A percentile compares a stretch with the other conserved stretches of the same genome.
Conservation (phyloP, 2,797 vertebrate genomes). For the Phrynocephalus vlangalii region DNA sequence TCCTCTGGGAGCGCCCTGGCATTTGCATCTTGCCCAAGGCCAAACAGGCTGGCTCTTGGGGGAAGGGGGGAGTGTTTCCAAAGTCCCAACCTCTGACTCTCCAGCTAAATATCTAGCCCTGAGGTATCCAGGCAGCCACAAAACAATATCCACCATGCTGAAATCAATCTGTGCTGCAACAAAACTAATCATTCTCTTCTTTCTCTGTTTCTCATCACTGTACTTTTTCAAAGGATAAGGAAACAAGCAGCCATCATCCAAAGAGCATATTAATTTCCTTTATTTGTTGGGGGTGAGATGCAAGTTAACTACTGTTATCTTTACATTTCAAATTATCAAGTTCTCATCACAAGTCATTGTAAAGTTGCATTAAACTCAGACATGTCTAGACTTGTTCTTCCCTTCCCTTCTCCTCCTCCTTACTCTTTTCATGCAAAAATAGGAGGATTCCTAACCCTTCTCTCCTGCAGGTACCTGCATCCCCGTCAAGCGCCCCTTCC, state of each 20-base stretch:
- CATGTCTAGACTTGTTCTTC: slow-evolving; percentile 29
- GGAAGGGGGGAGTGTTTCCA: too few relatives aligned
- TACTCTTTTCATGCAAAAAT: not conserved
- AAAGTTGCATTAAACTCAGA: not conserved
- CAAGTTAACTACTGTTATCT: not conserved
- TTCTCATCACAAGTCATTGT: not conserved
- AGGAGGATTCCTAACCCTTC: not conserved
- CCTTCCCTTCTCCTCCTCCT: too few relatives aligned
- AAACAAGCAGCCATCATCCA: not conserved
- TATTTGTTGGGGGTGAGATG: not conserved
- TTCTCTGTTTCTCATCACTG: too few relatives aligned
- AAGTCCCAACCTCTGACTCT: too few relatives aligned
- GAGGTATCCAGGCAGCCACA: too few relatives aligned
- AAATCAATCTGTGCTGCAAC: not conserved
- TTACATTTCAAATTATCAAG: too few relatives aligned
- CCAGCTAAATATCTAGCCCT: too few relatives aligned
- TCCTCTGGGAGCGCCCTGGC: too few relatives aligned
- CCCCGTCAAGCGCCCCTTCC: not conserved
- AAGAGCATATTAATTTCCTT: not conserved
- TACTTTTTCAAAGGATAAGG: not conserved
- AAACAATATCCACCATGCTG: too few relatives aligned
- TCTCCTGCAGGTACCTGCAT: too few relatives aligned
- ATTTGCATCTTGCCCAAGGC: too few relatives aligned
- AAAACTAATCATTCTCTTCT: not conserved
- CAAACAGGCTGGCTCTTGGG: too few relatives aligned